phyloP scores from a whole-genome alignment of 2,113 vertebrate genomes.

The Heteronetta atricapilla region DNA sequence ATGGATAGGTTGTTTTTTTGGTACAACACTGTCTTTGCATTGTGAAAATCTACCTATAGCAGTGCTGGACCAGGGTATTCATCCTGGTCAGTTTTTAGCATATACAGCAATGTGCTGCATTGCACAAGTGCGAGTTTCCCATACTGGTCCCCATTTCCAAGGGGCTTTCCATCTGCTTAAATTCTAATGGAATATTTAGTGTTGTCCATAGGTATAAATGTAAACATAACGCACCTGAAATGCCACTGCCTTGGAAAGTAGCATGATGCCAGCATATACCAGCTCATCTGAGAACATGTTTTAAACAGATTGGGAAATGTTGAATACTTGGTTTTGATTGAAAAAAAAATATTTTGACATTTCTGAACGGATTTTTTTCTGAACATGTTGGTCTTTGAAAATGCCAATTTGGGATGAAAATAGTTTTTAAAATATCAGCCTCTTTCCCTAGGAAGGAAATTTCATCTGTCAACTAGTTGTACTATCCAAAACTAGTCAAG shows the following conservation, averaged over 20 bases:
- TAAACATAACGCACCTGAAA: neutral
- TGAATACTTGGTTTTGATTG: conserved; percentile 41
- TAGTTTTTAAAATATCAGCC: conserved; percentile 54
- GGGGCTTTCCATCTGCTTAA: neutral
- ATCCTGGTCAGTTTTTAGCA: neutral
- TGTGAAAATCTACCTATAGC: neutral
- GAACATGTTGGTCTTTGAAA: conserved; percentile 35
- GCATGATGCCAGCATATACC: neutral
- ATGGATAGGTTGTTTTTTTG: neutral
- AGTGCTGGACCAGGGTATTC: neutral
- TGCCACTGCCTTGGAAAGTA: neutral
- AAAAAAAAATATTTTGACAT: conserved; percentile 40
- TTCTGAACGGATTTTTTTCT: conserved; percentile 51
- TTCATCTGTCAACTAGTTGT: conserved; percentile 44
- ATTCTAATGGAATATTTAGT: neutral
- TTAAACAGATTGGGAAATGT: neutral
- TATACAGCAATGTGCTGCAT: neutral
- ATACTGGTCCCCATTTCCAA: neutral
- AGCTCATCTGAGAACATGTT: neutral
- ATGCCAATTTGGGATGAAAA: conserved; percentile 56
- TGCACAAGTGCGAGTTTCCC: neutral
- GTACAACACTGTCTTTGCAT: neutral
- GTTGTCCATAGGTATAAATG: neutral
- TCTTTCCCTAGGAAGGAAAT: conserved; percentile 53
- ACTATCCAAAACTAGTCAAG: conserved; percentile 61